phyloP scores from a whole-genome alignment of 2,888 invertebrate species.

The Spatulosminthurus flaviceps region DNA sequence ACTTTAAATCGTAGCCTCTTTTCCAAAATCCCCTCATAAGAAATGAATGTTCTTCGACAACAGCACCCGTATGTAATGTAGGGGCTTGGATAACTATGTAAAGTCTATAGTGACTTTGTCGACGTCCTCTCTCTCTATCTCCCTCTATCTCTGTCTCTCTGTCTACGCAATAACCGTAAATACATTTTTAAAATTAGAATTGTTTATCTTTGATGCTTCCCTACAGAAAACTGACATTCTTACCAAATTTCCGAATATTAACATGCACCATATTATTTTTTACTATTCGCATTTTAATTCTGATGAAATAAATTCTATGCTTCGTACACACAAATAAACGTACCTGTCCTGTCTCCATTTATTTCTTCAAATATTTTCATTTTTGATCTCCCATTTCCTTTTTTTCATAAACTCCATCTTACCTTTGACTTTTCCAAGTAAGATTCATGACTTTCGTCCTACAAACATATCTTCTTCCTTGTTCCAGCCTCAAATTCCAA shows the following conservation, averaged over 20 bases:
- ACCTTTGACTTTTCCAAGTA: background rate
- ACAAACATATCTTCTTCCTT: too few species aligned
- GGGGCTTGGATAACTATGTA: background rate
- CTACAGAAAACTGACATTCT: background rate
- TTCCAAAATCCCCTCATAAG: background rate
- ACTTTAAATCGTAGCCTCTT: constrained; percentile 29
- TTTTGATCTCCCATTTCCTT: background rate
- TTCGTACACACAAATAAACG: too few species aligned
- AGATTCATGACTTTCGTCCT: too few species aligned
- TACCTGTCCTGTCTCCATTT: background rate
- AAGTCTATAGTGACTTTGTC: background rate
- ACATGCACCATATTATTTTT: background rate
- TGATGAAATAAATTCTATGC: background rate
- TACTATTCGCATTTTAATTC: background rate
- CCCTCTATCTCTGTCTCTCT: constrained; percentile 1
- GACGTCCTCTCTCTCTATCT: constrained; percentile 9
- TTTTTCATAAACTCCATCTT: background rate
- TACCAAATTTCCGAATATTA: constrained; percentile 9
- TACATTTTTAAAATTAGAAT: constrained; percentile 46
- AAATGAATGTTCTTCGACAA: constrained; percentile 6
- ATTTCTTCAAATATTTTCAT: background rate
- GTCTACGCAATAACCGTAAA: constrained; percentile 35
- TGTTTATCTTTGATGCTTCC: constrained; percentile 44
- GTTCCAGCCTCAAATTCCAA: too few species aligned
- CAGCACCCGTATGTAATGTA: background rate